Evolutionary conservation across 2,113 vertebrate genomes (phyloP), one percentile per base, ranked within the genome.

Genomic region (Pygoscelis adeliae): DNA sequence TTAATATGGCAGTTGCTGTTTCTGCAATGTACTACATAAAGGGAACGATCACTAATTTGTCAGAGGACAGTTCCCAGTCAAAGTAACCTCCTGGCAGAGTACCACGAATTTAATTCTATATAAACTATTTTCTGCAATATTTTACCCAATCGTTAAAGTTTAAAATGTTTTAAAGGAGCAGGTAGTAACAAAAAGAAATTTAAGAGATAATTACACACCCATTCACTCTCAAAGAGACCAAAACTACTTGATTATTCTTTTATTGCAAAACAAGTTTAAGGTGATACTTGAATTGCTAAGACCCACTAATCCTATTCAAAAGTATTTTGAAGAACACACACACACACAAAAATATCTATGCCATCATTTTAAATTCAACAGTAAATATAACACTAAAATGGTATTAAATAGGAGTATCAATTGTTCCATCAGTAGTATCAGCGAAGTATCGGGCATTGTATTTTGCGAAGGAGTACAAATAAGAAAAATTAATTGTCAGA

Each of bases 1-100:
- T 98, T 98, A 98, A 98, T 96, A 97, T 52, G 71, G 86, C 8
- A 58, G 88, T 70, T 84, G 84, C 70, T 89, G 95, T 85, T 96
- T 67, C 93, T 89, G 85, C 81, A 91, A 88, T 90, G 88, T 95
- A 44, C 94, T 69, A 76, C 87, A 92, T 59, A 89, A 93, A 96
- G 90, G 85, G 77, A 96, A 79, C 47, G 56, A 89, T 71, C 77
- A 46, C 74, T 91, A 89, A 93, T 97, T 97, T 96, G 92, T 97
- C 96, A 94, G 96, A 97, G 96, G 97, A 95, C 90, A 93, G 38
- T 83, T 93, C 74, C 79, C 65, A 91, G 88, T 92, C 66, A 61
- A 84, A 96, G 92, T 49, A 93, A 87, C 73, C 97, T 90, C 85
- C 83, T 96, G 97, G 94, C 63, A 95, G 29, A 80, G 19, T 19